phyloP scores from a whole-genome alignment of 2,797 vertebrate species.

The Sebastes iracundus region DNA sequence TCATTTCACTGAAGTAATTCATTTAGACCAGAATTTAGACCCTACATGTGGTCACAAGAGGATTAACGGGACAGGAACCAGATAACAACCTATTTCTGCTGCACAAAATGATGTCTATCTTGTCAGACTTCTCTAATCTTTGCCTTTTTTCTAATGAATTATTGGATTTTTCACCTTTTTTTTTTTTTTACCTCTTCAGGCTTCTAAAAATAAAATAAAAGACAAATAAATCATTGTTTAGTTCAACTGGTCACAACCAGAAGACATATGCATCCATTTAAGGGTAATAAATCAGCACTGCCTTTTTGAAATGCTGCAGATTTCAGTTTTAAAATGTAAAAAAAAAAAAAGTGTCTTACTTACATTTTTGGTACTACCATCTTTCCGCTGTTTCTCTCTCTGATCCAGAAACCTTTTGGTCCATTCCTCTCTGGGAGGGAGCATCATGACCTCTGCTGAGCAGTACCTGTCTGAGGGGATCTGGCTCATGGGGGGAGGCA shows the following conservation, averaged over 20 bases:
- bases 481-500: conserved; percentile 90
- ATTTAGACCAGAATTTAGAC: background rate
- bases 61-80: background rate
- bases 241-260: background rate
- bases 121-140: background rate
- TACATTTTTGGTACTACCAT: conserved; percentile 65
- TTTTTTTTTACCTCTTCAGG: background rate
- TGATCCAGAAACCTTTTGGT: conserved; percentile 87
- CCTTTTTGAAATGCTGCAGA: background rate
- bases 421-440: conserved; percentile 87
- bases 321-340: background rate
- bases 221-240: background rate
- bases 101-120: background rate
- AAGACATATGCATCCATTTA: background rate
- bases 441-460: conserved; percentile 81
- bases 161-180: no score
- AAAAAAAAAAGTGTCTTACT: conserved; percentile 26
- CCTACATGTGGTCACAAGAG: background rate
- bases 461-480: conserved; percentile 90
- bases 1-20: background rate
- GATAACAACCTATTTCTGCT: background rate
- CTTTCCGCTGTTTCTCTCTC: conserved; percentile 71
- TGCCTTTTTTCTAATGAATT: background rate
- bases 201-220: background rate
- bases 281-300: background rate